Percentiles rank a stretch among this genome's conserved stretches.
These are phyloP conservation scores for Cetonia aurata DNA, from an alignment of 2,888 invertebrate genomes.

Conservation along the genomic window DNA sequence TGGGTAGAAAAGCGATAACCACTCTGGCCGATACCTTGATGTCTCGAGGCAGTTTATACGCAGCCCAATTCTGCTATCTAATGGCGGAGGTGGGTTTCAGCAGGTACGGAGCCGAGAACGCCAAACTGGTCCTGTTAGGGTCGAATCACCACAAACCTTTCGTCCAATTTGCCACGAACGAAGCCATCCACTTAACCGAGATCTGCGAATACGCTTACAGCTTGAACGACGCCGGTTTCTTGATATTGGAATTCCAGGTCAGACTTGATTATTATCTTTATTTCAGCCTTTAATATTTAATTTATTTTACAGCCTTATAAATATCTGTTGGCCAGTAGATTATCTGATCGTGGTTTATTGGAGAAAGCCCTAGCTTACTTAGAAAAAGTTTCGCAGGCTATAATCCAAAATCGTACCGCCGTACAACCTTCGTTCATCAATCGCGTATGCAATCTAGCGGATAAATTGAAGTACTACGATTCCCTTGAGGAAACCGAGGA, in stretches of 20 bases:
- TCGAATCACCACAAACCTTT: constrained; percentile 77
- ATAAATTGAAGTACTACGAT: constrained; percentile 65
- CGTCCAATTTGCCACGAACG: constrained; percentile 79
- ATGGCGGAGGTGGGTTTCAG: too few relatives aligned
- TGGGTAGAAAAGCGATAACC: constrained; percentile 81
- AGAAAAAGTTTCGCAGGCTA: constrained; percentile 63
- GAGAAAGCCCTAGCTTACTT: constrained; percentile 80
- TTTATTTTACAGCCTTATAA: constrained; percentile 79
- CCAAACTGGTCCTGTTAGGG: constrained; percentile 85
- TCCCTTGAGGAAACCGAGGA: constrained; percentile 57
- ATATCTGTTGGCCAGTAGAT: constrained; percentile 81
- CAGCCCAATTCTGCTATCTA: constrained; percentile 96
- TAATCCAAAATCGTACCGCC: constrained; percentile 71
- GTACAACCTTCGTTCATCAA: constrained; percentile 70
- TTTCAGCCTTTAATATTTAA: neutral
- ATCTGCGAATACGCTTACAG: constrained; percentile 95
- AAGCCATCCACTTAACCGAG: constrained; percentile 95
- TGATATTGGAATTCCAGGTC: constrained; percentile 82
- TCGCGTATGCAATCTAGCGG: constrained; percentile 67
- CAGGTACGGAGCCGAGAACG: constrained; percentile 67
- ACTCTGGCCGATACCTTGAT: constrained; percentile 81
- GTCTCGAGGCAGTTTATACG: constrained; percentile 84
- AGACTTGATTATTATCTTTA: constrained; percentile 44
- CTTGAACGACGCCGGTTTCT: constrained; percentile 77
- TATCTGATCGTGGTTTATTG: constrained; percentile 72